Evolutionary conservation across 2,797 vertebrate species (phyloP), one percentile per base, ranked within the genome.

Genomic region (Halcyon badia): DNA sequence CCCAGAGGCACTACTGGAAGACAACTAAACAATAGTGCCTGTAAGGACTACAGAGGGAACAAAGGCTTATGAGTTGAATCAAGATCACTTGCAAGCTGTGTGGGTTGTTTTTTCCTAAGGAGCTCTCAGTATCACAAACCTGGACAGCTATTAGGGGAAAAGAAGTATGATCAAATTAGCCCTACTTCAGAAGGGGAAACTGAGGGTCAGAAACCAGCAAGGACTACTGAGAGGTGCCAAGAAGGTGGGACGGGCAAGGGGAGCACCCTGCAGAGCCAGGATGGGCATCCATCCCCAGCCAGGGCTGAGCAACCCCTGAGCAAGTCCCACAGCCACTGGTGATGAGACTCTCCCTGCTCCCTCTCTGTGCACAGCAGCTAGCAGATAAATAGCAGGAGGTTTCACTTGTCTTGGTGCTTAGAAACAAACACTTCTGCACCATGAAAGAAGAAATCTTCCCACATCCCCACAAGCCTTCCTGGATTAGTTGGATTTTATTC

Each of bases 61-160:
- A 69, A 69, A 56, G 79, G 14, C 18, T 70, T 52, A 68, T 0
- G 1, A 83, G 60, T 16, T 1, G 0, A 84, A 80, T 3, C 1
- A 1, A 86, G 54, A 73, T n/a, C 39, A 37, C 33, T 25, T 83
- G 83, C 31, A 90, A 68, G 12, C 22, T 62, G 4, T 1, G 11
- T 11, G 16, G n/a, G 42, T 5, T 51, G 11, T 2, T 73, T 73
- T 58, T 64, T 33, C 33, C 37, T 44, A 64, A 35, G 48, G 18
- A 68, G 49, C 22, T 19, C 30, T 51, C 41, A 30, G 52, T 12
- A 62, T 46, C 64, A 51, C 19, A 88, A 79, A 69, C 28, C 28
- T 64, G 31, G 64, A 64, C n/a, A 81, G 35, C 52, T 87, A 75
- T 21, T 21, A 75, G 8, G 21, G n/a, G 48, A 44, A 25, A 19